Base-by-base conservation (phyloP, 1,140 invertebrate genomes). In the Vanessa atalanta region DNA sequence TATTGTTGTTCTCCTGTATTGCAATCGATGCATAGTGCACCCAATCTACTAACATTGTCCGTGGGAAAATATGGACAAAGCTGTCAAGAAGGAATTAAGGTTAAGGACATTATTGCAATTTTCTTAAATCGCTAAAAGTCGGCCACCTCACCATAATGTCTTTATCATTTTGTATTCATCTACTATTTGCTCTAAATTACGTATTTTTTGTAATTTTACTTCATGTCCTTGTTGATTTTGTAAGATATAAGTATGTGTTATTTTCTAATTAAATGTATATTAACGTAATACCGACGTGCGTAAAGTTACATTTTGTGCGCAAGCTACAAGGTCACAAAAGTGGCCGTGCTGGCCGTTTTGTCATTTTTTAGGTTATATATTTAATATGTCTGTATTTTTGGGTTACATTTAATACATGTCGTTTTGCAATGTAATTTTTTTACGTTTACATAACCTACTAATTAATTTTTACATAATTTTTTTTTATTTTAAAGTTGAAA, bases 101-200 rank as follows among this genome's bases (percentile, higher is more conserved):
- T 83, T 76, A 81, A 86, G 86, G 84, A 82, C 84, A 61, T 16
- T 47, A 31, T 83, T 85, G 75, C 77, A 78, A 79, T 80, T 83
- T 70, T 37, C 64, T 78, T 77, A 78, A 73, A 80, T 76, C 74
- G 47, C 64, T 79, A 84, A 81, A 82, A 81, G 75, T 78, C 31
- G 68, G 70, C 74, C 78, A 72, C 83, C 47, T 68, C 48, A 61
- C 70, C 70, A 57, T 57, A 57, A 57, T 23, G 53, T 14, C 51
- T 43, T 53, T 37, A 67, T 43, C 37, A 11, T 53, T 1, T 55
- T 51, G 31, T 23, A 53, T 53, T 55, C 16, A 23, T 51, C 20
- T 66, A 48, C 12, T 37, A 51, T 67, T 67, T 67, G n/a, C 51
- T 20, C 14, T 15, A 53, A 47, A 50, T 48, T 66, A 37, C 2